Evolutionary conservation across 2,888 invertebrate genomes (phyloP).

Genomic region (Bombylius major): DNA sequence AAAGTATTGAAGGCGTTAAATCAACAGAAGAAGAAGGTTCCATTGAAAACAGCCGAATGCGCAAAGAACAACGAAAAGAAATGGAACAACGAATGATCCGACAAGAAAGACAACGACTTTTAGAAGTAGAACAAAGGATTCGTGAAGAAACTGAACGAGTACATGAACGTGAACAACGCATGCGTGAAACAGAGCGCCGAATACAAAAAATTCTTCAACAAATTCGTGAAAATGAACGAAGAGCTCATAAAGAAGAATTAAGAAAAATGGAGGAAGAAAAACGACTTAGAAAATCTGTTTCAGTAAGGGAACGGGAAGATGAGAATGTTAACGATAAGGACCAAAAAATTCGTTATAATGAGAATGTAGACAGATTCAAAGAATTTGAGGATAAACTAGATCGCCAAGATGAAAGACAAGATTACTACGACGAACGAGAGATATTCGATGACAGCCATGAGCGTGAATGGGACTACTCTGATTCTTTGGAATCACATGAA

Average conservation of each 20-base stretch:
- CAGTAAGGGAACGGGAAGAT: not conserved
- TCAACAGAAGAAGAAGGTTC: not conserved
- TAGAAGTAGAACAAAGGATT: not conserved
- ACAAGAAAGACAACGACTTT: not conserved
- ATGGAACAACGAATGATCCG: not conserved
- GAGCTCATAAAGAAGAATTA: not conserved
- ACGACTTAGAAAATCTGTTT: not conserved
- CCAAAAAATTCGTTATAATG: not conserved
- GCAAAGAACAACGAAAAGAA: not conserved
- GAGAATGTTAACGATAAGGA: not conserved
- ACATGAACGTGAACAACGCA: not conserved
- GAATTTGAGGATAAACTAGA: not conserved
- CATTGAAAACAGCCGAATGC: not conserved
- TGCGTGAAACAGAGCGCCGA: not conserved
- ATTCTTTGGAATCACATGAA: not conserved
- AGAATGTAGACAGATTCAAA: not conserved
- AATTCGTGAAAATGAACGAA: not conserved
- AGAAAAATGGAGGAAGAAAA: not conserved
- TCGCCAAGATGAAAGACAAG: not conserved
- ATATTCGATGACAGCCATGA: not conserved
- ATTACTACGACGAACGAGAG: not conserved
- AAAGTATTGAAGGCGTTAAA: not conserved
- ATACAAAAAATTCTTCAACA: not conserved
- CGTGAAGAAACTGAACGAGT: not conserved
- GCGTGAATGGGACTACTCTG: not conserved